phyloP scores from a whole-genome alignment of 2,113 vertebrate genomes.

The Genyomyrus donnyi region DNA sequence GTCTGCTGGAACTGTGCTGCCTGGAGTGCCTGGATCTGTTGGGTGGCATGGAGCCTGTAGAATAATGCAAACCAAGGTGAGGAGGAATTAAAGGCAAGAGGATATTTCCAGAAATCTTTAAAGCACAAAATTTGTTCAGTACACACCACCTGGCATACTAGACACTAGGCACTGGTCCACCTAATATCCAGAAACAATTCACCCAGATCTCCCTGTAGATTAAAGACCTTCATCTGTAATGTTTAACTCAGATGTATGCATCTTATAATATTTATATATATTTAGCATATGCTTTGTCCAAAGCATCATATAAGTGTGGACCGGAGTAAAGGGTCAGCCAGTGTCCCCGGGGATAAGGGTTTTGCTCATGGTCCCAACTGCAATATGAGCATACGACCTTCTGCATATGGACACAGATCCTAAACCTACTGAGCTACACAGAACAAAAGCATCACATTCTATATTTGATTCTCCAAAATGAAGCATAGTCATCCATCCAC shows the following conservation, averaged over 20 bases:
- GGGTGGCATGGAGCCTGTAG: conserved; percentile 53
- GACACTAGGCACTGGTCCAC: not conserved
- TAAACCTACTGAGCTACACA: not conserved
- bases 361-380: not conserved
- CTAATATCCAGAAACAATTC: not conserved
- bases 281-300: not conserved
- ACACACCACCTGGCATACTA: not conserved
- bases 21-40: conserved; percentile 43
- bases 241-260: not conserved
- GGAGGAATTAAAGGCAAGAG: not conserved
- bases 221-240: not conserved
- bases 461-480: not conserved
- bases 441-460: not conserved
- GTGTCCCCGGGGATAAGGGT: not conserved
- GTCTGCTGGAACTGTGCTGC: conserved; percentile 40
- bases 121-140: not conserved
- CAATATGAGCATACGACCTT: not conserved
- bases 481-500: not conserved
- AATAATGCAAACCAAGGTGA: not conserved
- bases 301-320: not conserved
- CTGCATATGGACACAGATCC: not conserved
- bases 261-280: not conserved
- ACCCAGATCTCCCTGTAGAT: not conserved
- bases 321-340: not conserved
- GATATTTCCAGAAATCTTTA: not conserved